Percentiles rank a stretch among this genome's conserved stretches.
These are phyloP conservation scores for Pelobates fuscus DNA, from an alignment of 2,113 vertebrate genomes.

Conservation along the genomic window DNA sequence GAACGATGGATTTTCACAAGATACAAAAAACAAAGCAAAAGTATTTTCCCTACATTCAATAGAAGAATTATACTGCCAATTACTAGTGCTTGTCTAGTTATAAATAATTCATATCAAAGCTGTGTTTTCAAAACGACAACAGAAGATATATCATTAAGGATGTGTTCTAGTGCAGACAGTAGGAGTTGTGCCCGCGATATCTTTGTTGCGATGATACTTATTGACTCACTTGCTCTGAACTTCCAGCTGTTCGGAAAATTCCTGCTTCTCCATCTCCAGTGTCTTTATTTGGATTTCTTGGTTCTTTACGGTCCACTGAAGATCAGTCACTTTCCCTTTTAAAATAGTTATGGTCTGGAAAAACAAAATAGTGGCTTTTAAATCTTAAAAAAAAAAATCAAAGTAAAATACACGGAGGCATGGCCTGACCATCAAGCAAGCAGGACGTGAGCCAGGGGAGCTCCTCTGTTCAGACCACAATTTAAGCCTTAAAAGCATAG, in stretches of 20 bases:
- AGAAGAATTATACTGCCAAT: slow-evolving; percentile 39
- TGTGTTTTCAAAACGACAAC: no score
- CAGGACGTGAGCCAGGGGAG: no score
- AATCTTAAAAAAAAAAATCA: no score
- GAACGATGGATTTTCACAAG: not conserved
- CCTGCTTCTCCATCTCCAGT: slow-evolving; percentile 80
- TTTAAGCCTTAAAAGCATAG: no score
- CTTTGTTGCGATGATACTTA: not conserved
- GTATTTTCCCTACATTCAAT: not conserved
- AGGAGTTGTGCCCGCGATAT: not conserved
- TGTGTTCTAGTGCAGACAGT: not conserved
- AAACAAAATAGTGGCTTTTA: not conserved
- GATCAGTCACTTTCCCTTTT: slow-evolving; percentile 82
- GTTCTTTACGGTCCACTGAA: slow-evolving; percentile 82
- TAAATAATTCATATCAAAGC: no score
- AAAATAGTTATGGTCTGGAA: slow-evolving; percentile 72
- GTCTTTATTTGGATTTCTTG: slow-evolving; percentile 80
- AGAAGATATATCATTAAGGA: no score
- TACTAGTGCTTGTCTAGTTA: no score
- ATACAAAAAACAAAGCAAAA: not conserved
- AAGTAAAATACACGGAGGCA: no score
- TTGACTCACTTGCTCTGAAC: slow-evolving; percentile 79
- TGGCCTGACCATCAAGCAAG: no score
- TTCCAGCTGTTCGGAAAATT: slow-evolving; percentile 84
- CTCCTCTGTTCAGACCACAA: no score